Conservation (phyloP, 1,140 invertebrate genomes). For the Drosophila pruinosa region DNA sequence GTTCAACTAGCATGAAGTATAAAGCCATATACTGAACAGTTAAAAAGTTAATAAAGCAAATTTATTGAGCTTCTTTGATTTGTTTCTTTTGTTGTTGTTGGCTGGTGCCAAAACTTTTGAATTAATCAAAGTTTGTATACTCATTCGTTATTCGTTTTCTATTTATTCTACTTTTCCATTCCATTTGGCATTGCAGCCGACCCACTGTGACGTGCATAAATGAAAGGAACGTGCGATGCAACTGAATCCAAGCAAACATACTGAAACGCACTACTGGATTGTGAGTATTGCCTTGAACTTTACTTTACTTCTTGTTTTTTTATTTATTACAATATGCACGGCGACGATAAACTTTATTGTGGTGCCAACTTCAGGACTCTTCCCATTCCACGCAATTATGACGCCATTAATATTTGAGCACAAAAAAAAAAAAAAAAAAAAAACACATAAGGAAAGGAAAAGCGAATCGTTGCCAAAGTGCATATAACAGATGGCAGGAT, state of each 20-base stretch:
- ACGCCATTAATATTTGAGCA: constrained; percentile 48
- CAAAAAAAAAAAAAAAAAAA: constrained; percentile 10
- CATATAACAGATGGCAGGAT: constrained; percentile 9
- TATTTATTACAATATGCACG: constrained; percentile 30
- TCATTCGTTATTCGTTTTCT: constrained; percentile 1
- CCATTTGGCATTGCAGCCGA: constrained; percentile 34
- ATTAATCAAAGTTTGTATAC: constrained; percentile 21
- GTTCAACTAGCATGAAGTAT: not conserved
- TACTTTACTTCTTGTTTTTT: constrained; percentile 11
- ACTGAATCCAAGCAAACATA: constrained; percentile 80
- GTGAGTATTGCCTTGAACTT: constrained; percentile 75
- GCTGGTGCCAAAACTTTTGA: not conserved
- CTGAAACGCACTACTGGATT: constrained; percentile 82
- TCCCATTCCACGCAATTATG: constrained; percentile 47
- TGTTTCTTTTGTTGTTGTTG: constrained; percentile 6
- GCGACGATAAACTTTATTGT: constrained; percentile 11
- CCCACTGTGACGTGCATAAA: constrained; percentile 75
- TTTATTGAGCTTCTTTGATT: constrained; percentile 1
- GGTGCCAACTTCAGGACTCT: not conserved
- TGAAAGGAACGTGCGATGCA: constrained; percentile 81
- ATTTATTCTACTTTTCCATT: constrained; percentile 22
- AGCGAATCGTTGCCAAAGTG: constrained; percentile 48
- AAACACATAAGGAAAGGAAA: not conserved
- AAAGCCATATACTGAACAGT: not conserved
- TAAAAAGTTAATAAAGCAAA: constrained; percentile 3